Conservation (phyloP, 2,797 vertebrate species). For the Bucorvus abyssinicus region DNA sequence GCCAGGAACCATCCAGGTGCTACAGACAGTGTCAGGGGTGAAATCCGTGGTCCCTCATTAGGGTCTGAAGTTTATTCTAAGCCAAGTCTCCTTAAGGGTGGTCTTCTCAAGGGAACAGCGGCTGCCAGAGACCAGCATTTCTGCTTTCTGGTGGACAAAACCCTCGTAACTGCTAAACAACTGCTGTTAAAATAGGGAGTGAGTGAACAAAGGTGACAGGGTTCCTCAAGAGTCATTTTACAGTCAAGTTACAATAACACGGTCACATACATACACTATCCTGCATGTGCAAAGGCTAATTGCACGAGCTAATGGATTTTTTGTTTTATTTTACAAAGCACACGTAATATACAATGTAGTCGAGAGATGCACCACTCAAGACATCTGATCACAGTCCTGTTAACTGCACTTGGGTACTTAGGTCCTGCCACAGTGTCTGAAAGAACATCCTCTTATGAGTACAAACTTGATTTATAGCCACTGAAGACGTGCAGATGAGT, state of each 20-base stretch:
- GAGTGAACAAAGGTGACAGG: background rate
- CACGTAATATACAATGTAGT: rapidly evolving
- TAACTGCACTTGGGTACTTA: background rate
- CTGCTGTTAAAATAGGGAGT: background rate
- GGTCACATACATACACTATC: background rate
- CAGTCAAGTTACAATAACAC: background rate
- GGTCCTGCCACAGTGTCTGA: background rate
- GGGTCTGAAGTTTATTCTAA: background rate
- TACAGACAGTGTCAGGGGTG: rapidly evolving
- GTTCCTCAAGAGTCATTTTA: background rate
- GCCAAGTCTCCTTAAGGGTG: too few species aligned
- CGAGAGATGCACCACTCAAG: background rate
- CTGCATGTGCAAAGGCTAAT: too few species aligned
- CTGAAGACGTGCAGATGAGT: background rate
- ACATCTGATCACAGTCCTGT: background rate
- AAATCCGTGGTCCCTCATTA: background rate
- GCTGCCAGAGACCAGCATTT: background rate
- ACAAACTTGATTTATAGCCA: background rate
- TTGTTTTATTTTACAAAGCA: background rate
- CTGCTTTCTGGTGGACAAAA: background rate
- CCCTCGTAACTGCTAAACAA: background rate
- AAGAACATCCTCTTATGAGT: background rate
- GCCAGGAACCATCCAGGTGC: background rate
- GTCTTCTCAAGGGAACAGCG: background rate
- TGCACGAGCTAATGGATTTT: background rate